Conservation (phyloP, 2,888 invertebrate species). For the Melinopterus prodromus region DNA sequence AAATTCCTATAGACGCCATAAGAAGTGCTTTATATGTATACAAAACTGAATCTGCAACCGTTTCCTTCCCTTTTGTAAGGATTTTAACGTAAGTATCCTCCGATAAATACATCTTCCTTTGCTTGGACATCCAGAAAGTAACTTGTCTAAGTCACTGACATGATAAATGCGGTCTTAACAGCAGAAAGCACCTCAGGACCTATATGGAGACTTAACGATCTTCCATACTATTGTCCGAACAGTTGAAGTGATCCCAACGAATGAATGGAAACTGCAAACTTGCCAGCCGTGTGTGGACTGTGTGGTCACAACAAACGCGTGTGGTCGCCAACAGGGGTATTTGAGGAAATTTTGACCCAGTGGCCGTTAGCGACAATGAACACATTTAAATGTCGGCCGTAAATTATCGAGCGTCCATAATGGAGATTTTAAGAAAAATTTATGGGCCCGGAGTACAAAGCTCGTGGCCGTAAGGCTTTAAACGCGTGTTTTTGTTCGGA, state of each 20-base stretch:
- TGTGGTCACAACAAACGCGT: constrained; percentile 31
- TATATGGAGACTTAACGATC: constrained; percentile 24
- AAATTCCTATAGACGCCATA: background rate
- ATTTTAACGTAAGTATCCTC: background rate
- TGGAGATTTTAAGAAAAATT: constrained; percentile 37
- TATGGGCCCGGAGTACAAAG: constrained; percentile 33
- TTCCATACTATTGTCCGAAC: constrained; percentile 14
- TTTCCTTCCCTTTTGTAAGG: constrained; percentile 7
- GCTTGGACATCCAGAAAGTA: constrained; percentile 14
- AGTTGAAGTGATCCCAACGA: constrained; percentile 16
- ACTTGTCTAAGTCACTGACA: constrained; percentile 16
- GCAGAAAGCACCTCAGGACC: background rate
- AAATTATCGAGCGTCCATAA: constrained; percentile 28
- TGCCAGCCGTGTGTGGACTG: constrained; percentile 17
- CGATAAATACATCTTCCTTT: constrained; percentile 21
- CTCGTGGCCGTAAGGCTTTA: background rate
- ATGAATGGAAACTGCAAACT: constrained; percentile 20
- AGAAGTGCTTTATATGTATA: background rate
- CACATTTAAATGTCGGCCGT: constrained; percentile 21
- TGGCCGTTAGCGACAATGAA: constrained; percentile 16
- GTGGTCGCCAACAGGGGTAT: constrained; percentile 23
- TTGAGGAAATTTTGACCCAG: constrained; percentile 11
- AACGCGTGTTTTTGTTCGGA: constrained; percentile 4
- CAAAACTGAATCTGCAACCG: background rate
- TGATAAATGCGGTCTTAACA: constrained; percentile 26